Percentiles rank a stretch among this genome's conserved stretches.
Evolutionary conservation across 2,113 vertebrate genomes (phyloP).

Genomic region (Enhydra lutris): DNA sequence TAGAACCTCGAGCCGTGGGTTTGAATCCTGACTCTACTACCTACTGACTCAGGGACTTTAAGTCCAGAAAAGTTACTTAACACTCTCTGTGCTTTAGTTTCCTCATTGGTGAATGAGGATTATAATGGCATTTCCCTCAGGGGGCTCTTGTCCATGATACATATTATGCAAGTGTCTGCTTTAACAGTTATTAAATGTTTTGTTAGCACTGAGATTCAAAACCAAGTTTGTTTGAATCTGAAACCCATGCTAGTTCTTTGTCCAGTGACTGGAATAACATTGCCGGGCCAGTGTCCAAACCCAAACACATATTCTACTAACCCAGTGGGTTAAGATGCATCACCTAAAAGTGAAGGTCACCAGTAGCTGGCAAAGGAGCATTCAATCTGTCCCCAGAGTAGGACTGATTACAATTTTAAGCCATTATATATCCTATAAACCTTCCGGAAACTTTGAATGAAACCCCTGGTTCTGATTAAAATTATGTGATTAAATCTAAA

Average conservation of each 20-base stretch:
- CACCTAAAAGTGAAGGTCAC: background rate
- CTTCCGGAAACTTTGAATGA: background rate
- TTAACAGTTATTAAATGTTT: background rate
- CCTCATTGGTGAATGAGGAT: background rate
- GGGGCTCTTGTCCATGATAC: background rate
- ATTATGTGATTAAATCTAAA: background rate
- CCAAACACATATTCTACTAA: background rate
- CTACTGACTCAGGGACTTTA: background rate
- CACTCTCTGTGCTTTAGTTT: background rate
- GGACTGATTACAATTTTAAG: background rate
- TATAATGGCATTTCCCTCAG: background rate
- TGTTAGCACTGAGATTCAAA: background rate
- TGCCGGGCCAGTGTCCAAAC: background rate
- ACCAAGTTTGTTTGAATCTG: background rate
- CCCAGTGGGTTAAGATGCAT: background rate
- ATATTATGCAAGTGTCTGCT: background rate
- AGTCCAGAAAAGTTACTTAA: background rate
- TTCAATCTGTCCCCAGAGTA: background rate
- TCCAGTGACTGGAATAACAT: background rate
- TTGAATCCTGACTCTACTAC: background rate
- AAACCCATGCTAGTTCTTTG: background rate
- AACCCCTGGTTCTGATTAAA: background rate
- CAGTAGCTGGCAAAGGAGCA: background rate
- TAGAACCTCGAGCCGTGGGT: background rate
- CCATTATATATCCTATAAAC: background rate